These are phyloP conservation scores for Noctuana brunneofusca DNA, from an alignment of 2,888 invertebrate species.

Conservation along the genomic window DNA sequence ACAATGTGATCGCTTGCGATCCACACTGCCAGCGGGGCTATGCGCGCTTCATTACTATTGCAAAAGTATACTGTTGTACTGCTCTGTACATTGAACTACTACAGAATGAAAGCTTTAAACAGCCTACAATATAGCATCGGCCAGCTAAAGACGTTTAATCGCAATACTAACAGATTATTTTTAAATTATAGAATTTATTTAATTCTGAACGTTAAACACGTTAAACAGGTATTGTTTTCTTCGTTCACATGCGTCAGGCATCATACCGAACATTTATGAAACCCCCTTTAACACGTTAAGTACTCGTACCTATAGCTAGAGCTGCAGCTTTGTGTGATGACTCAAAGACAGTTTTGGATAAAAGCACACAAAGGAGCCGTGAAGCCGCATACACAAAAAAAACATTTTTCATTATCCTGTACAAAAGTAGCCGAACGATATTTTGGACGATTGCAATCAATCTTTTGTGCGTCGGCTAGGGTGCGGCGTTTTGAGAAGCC, in stretches of 20 bases:
- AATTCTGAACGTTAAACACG: too few relatives aligned
- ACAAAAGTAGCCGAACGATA: slow-evolving; percentile 24
- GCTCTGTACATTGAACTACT: too few relatives aligned
- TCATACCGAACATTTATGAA: background rate
- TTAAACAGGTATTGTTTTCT: too few relatives aligned
- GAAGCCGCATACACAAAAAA: slow-evolving; percentile 28
- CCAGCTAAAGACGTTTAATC: too few relatives aligned
- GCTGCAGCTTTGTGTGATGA: background rate
- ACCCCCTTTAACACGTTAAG: background rate
- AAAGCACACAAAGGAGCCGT: slow-evolving; percentile 26
- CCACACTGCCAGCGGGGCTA: too few relatives aligned
- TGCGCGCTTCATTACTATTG: too few relatives aligned
- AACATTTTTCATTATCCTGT: slow-evolving; percentile 27
- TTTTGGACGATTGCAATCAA: slow-evolving; percentile 34
- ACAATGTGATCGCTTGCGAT: too few relatives aligned
- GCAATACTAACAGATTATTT: too few relatives aligned
- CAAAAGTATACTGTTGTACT: too few relatives aligned
- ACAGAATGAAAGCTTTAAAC: too few relatives aligned
- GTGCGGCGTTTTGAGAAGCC: slow-evolving; percentile 20
- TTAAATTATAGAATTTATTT: too few relatives aligned
- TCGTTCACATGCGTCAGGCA: background rate
- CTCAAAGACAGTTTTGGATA: slow-evolving; percentile 10
- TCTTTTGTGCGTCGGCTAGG: slow-evolving; percentile 29
- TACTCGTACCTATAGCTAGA: background rate
- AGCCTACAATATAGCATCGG: too few relatives aligned